Base-by-base conservation (phyloP, 2,888 invertebrate species). In the Chaetogeoica ovagalla region DNA sequence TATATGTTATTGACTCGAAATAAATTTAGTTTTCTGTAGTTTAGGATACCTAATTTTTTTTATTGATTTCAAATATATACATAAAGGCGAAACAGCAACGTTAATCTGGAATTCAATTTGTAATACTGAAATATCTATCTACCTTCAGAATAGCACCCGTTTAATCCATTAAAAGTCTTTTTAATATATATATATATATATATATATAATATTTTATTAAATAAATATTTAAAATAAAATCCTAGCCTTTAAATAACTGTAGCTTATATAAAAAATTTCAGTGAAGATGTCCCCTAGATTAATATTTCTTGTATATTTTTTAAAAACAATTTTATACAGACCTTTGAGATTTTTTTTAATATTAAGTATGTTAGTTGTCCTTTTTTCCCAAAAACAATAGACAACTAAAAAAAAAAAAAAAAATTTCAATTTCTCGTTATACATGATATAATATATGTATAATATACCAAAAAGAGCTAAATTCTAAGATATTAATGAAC, bases 361-460 rank as follows among this genome's bases (percentile, higher is more conserved):
- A 60, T 17, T 30, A 30, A 4, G 30, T 30, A 37, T 57, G 7
- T 15, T 15, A 1, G 13, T 7, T 59, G 21, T 13, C 3, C 8
- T 13, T 39, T 48, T n/a, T 13, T 57, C 1, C 52, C 30, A 30
- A 66, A 79, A 81, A 62, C 81, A 82, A 72, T 82, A 81, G n/a
- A 81, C 82, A 21, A 81, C 82, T 81, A 55, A 73, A 62, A 79
- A 21, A 57, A 73, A 62, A 79, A 21, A 57, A 63, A 68, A 63
- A 68, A 30, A 37, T 39, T 7, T 43, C 7, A 17, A 39, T 71
- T 55, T 21, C 30, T 66, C 17, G 37, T 63, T 15, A 13, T 7
- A 43, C 4, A 7, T 39, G 7, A 39, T 39, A 6, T n/a, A 23
- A 13, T 57, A 2, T 21, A 1, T 59, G 11, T 5, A 59, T 9